Percentiles rank a stretch among this genome's conserved stretches.
Evolutionary conservation across 2,797 vertebrate species (phyloP).

Genomic region (Aldrovandia affinis): DNA sequence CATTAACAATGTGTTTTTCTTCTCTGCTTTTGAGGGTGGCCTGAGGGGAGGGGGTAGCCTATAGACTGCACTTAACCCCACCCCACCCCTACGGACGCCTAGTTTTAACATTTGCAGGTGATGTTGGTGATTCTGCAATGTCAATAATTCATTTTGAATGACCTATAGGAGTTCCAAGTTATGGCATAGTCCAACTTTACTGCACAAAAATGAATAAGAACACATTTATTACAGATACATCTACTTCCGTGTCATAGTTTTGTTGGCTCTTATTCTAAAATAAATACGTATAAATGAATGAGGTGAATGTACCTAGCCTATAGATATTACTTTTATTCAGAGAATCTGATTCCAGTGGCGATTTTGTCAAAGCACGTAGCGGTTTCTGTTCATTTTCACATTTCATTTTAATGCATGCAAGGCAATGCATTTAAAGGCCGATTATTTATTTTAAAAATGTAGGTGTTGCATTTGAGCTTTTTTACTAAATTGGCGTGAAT

Average conservation of each 20-base stretch:
- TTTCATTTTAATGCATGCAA: too few species aligned
- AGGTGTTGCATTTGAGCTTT: too few species aligned
- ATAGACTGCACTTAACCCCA: conserved; percentile 36
- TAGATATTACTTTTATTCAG: neutral
- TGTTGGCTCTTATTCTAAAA: neutral
- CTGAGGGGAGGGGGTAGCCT: conserved; percentile 12
- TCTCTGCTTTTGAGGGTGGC: conserved; percentile 9
- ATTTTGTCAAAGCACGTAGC: neutral
- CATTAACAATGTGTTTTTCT: conserved; percentile 55
- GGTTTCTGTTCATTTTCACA: neutral
- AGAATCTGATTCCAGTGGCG: neutral
- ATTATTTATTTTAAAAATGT: too few species aligned
- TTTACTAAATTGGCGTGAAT: too few species aligned
- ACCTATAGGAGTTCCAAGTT: neutral
- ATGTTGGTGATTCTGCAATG: neutral
- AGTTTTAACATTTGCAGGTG: conserved; percentile 13
- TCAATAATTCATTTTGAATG: neutral
- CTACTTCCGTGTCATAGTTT: neutral
- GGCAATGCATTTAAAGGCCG: neutral
- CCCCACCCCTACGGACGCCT: neutral
- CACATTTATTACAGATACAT: neutral
- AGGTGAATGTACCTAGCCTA: neutral
- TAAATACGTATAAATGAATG: neutral
- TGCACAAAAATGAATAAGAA: neutral
- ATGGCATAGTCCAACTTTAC: neutral